These are phyloP conservation scores for Dicaeum eximium DNA, from an alignment of 2,113 vertebrate species.

Conservation along the genomic window DNA sequence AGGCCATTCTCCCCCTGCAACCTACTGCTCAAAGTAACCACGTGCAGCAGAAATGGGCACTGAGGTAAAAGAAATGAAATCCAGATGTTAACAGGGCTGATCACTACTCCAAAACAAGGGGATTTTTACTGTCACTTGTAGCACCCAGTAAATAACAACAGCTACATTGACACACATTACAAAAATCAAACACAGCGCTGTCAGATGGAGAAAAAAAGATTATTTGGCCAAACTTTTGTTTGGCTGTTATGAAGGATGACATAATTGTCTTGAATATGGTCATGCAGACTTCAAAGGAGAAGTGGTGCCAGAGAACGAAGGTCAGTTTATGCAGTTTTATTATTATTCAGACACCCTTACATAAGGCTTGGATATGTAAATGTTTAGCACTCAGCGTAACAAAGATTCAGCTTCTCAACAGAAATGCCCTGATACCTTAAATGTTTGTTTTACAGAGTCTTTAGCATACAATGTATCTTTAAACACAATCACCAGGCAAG, in stretches of 20 bases:
- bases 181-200: constrained; percentile 16
- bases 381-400: neutral
- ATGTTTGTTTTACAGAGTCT: neutral
- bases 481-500: neutral
- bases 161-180: constrained; percentile 4
- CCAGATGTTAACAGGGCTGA: constrained; percentile 9
- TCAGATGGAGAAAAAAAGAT: constrained; percentile 5
- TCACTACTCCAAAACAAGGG: neutral
- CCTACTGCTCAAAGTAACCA: neutral
- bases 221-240: constrained; percentile 63
- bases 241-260: constrained; percentile 65
- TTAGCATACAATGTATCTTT: neutral
- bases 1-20: neutral
- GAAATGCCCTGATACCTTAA: neutral
- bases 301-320: constrained; percentile 52
- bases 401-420: neutral
- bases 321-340: constrained; percentile 61
- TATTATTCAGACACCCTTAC: constrained; percentile 66
- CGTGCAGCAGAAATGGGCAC: neutral
- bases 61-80: constrained; percentile 31
- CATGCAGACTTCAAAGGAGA: constrained; percentile 64
- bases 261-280: constrained; percentile 68
- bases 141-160: constrained; percentile 60
- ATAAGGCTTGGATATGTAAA: constrained; percentile 61
- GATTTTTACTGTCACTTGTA: constrained; percentile 43